phyloP scores from a whole-genome alignment of 2,797 vertebrate species.

The Streptopelia turtur region DNA sequence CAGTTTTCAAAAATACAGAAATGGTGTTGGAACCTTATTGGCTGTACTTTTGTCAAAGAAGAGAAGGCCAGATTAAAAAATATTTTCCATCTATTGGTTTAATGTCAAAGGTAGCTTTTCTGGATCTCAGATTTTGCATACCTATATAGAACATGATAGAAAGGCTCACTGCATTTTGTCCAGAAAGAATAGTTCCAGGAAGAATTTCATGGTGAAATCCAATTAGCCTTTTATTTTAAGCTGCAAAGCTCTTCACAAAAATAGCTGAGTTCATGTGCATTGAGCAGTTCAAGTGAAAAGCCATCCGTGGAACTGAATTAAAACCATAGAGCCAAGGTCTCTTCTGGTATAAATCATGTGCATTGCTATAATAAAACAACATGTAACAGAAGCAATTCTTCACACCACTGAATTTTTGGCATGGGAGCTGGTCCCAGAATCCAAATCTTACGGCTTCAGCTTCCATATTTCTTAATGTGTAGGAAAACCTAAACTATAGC shows the following conservation, averaged over 20 bases:
- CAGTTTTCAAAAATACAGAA: background rate
- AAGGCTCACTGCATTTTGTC: background rate
- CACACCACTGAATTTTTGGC: slow-evolving; percentile 29
- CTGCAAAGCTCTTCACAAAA: background rate
- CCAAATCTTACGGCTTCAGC: background rate
- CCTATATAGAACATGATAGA: background rate
- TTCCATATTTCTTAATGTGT: slow-evolving; percentile 7
- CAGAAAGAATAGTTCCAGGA: background rate
- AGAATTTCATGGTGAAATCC: background rate
- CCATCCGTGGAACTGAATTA: slow-evolving; percentile 38
- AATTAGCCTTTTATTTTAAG: background rate
- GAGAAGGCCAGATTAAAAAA: background rate
- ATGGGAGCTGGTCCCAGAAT: background rate
- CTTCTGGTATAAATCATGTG: slow-evolving; percentile 18
- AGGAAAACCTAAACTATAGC: background rate
- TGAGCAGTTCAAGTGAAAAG: slow-evolving; percentile 35
- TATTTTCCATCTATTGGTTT: background rate
- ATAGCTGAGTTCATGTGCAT: background rate
- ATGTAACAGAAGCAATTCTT: slow-evolving; percentile 46
- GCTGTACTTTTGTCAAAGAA: background rate
- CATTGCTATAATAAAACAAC: slow-evolving; percentile 46
- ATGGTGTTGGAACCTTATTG: background rate
- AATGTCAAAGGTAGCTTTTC: background rate
- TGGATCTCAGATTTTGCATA: background rate
- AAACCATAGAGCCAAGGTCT: slow-evolving; percentile 26